Conservation (phyloP, 1,140 invertebrate species). For the Leptopilina boulardi region DNA sequence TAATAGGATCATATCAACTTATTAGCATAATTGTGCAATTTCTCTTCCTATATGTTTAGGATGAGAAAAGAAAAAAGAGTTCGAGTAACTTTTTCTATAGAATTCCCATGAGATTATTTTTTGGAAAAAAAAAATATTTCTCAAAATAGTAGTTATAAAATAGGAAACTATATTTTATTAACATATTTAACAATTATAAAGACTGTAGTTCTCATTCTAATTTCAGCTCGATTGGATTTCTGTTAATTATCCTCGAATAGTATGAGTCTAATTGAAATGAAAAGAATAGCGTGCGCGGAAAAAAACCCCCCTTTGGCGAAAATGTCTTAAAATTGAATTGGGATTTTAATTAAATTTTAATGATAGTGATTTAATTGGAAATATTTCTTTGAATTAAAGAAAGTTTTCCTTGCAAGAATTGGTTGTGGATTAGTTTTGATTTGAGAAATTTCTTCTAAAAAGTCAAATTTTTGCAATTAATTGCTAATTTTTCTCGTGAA, state of each 20-base stretch:
- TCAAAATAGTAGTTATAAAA: too few species aligned
- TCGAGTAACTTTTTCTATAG: too few species aligned
- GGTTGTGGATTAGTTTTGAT: background rate
- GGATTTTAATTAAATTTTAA: slow-evolving; percentile 2
- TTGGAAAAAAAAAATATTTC: too few species aligned
- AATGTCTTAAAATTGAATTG: background rate
- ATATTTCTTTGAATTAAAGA: background rate
- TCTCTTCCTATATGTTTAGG: background rate
- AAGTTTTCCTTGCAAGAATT: background rate
- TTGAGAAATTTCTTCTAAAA: background rate
- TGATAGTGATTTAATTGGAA: background rate
- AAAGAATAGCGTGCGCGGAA: too few species aligned
- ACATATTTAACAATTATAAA: too few species aligned
- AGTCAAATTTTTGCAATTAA: slow-evolving; percentile 9
- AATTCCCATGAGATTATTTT: too few species aligned
- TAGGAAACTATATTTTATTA: too few species aligned
- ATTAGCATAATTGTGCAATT: slow-evolving; percentile 14
- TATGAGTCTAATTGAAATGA: too few species aligned
- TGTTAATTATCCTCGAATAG: too few species aligned
- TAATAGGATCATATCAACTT: slow-evolving; percentile 5
- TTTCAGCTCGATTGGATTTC: too few species aligned
- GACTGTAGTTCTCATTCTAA: too few species aligned
- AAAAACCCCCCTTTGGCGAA: background rate
- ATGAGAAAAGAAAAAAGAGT: too few species aligned
- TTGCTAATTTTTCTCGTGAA: background rate